These are phyloP conservation scores for Ceyx erithaca DNA, from an alignment of 2,797 vertebrate species.

Conservation along the genomic window DNA sequence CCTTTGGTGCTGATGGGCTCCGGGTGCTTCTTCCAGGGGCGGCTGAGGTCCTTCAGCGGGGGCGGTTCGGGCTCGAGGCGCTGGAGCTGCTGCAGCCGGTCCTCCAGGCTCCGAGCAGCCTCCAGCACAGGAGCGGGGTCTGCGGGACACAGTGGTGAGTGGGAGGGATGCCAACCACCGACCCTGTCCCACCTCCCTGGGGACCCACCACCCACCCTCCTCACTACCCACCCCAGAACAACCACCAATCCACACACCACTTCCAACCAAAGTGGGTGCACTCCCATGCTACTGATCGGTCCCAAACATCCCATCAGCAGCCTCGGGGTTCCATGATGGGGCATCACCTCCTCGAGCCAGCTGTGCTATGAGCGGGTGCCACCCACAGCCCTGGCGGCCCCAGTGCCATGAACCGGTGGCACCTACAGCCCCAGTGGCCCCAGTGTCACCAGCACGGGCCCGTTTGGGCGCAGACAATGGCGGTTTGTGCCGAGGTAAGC, in stretches of 20 bases:
- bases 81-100: conserved; percentile 88
- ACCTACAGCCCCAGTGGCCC: neutral
- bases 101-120: conserved; percentile 88
- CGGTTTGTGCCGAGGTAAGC: conserved; percentile 84
- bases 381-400: neutral
- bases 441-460: neutral
- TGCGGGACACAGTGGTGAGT: conserved; percentile 44
- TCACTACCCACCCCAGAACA: neutral
- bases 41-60: conserved; percentile 81
- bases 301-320: fast-evolving
- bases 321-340: fast-evolving
- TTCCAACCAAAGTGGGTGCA: neutral
- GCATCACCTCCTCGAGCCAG: fast-evolving
- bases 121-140: conserved; percentile 91
- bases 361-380: neutral
- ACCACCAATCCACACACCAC: fast-evolving
- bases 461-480: conserved; percentile 52
- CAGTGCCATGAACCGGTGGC: neutral
- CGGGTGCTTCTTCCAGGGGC: conserved; percentile 86
- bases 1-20: conserved; percentile 87
- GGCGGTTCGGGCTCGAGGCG: conserved; percentile 80
- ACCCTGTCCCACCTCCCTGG: neutral
- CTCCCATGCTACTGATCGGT: fast-evolving
- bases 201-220: neutral
- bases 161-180: fast-evolving